These are phyloP conservation scores for Hydriomena furcata DNA, from an alignment of 2,888 invertebrate species.

Conservation along the genomic window DNA sequence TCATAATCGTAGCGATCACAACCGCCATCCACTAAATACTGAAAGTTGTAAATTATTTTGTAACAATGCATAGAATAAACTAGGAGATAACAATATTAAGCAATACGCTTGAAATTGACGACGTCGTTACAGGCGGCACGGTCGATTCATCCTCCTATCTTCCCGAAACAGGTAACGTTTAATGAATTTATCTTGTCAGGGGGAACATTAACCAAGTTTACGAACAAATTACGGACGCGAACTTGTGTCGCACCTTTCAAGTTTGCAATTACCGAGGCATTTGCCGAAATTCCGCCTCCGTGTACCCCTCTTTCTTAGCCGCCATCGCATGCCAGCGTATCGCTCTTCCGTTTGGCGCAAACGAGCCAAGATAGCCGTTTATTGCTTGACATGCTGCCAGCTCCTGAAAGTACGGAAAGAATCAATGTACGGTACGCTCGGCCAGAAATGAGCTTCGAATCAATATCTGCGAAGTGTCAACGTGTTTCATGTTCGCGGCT, in stretches of 20 bases:
- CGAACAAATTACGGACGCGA: constrained; percentile 77
- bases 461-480: constrained; percentile 50
- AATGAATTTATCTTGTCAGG: constrained; percentile 81
- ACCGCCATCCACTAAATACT: too few species aligned
- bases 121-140: constrained; percentile 49
- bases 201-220: constrained; percentile 75
- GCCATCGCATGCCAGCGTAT: constrained; percentile 57
- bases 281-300: constrained; percentile 54
- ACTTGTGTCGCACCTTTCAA: constrained; percentile 70
- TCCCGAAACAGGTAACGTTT: constrained; percentile 63
- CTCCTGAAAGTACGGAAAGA: constrained; percentile 46
- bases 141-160: constrained; percentile 51
- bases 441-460: constrained; percentile 49
- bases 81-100: constrained; percentile 38
- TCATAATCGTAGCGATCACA: too few species aligned
- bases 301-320: constrained; percentile 56
- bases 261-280: constrained; percentile 69
- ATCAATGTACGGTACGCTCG: constrained; percentile 49
- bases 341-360: constrained; percentile 65
- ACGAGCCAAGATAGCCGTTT: constrained; percentile 74
- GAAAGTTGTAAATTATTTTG: too few species aligned
- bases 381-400: constrained; percentile 72
- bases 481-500: constrained; percentile 41
- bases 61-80: neutral
- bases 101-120: constrained; percentile 51